Percentiles rank a stretch among this genome's conserved stretches.
These are phyloP conservation scores for Megaustenia siamemsis DNA, from an alignment of 2,888 invertebrate species.

Conservation along the genomic window DNA sequence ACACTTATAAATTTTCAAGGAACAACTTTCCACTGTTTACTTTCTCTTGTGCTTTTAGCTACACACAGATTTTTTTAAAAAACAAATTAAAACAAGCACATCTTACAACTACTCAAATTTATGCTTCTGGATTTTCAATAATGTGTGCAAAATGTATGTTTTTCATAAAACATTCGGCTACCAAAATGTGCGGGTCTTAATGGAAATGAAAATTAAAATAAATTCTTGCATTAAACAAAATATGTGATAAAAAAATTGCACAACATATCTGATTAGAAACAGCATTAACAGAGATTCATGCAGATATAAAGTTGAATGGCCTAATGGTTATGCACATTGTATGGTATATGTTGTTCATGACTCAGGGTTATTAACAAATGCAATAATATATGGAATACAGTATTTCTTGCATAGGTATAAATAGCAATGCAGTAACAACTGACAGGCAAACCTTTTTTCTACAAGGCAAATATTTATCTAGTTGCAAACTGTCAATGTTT, in stretches of 20 bases:
- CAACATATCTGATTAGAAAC: slow-evolving; percentile 20
- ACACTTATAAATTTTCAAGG: neutral
- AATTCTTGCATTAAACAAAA: neutral
- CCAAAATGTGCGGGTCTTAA: slow-evolving; percentile 16
- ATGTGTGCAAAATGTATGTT: neutral
- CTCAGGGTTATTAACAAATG: slow-evolving; percentile 24
- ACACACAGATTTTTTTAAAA: neutral
- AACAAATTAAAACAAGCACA: neutral
- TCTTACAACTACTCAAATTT: neutral
- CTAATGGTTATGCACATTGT: slow-evolving; percentile 1
- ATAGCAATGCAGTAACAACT: slow-evolving; percentile 12
- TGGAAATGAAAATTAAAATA: slow-evolving; percentile 1
- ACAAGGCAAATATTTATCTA: neutral
- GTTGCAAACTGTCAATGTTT: neutral
- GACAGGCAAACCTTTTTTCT: neutral
- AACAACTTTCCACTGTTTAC: neutral
- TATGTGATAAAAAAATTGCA: slow-evolving; percentile 11
- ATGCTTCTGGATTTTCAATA: neutral
- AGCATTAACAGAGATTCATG: slow-evolving; percentile 28
- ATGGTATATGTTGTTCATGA: neutral
- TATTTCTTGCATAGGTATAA: neutral
- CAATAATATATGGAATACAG: slow-evolving; percentile 19
- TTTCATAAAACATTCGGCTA: slow-evolving; percentile 14
- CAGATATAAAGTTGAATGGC: slow-evolving; percentile 6
- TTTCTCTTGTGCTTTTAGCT: neutral